Evolutionary conservation across 2,113 vertebrate species (phyloP), one percentile per base, ranked within the genome.

Genomic region (Opisthocomus hoazin): DNA sequence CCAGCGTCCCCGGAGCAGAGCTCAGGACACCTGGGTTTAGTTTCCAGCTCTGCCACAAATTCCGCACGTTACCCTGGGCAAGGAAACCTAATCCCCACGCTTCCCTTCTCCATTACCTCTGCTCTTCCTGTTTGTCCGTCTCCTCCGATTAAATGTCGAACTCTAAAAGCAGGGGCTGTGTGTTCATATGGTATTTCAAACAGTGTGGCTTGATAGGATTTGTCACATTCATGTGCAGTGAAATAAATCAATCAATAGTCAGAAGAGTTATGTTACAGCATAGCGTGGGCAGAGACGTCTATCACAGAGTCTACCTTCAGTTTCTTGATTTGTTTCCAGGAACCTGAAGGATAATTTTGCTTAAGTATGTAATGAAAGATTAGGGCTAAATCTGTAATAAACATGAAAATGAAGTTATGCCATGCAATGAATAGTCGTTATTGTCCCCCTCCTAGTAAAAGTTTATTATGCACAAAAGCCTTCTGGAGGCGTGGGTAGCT

Each of bases 211-310:
- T 95, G 84, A 96, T 70, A 91, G 74, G 53, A 93, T 94, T 93
- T 95, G 93, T 87, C 94, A 93, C 84, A 46, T 91, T 82, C 75
- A 80, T 76, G 78, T 84, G 89, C 84, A 92, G 70, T 80, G 95
- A 94, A 96, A 95, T 93, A 87, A 93, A 97, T 94, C 94, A 95
- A 81, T 95, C 95, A 90, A 90, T 92, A 94, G 61, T 84, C 80
- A 89, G 61, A 58, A 81, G 84, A 87, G 87, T 51, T 94, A 86
- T 9, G 5, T 94, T 96, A 93, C 81, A 91, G 84, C 77, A 56
- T 1, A 94, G 60, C 0, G 3, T 39, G 21, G 90, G 77, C 80
- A 95, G 60, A 89, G 77, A 75, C 5, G 9, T 63, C 77, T 84
- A 36, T 70, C 82, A 57, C 36, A 64, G 51, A 61, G 30, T 79